Evolutionary conservation across 35 echinoderm and acorn worm species (phyloP).

Genomic region (Ophiothrix spiculata): DNA sequence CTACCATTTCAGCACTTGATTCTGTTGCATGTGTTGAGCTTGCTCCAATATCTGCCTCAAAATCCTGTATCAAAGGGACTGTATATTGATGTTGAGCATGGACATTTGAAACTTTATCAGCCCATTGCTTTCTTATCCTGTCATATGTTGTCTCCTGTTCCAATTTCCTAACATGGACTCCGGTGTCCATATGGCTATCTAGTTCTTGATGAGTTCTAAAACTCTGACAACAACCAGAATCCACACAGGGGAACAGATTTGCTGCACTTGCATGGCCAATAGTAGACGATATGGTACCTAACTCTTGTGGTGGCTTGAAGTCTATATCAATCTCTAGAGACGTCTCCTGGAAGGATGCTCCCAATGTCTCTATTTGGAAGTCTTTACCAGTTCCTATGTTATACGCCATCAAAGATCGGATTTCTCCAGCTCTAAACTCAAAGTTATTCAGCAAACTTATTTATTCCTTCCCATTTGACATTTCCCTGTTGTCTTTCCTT

Average conservation of each 20-base stretch:
- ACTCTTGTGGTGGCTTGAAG: too few species aligned
- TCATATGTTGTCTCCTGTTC: neutral
- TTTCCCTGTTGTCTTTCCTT: neutral
- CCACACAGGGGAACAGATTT: neutral
- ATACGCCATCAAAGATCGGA: neutral
- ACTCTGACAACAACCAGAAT: neutral
- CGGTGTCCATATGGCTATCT: neutral
- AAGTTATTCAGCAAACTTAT: neutral
- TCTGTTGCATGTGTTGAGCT: too few species aligned
- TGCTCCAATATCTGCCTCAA: too few species aligned
- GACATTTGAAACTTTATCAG: neutral
- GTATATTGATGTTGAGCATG: neutral
- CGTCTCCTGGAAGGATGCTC: too few species aligned
- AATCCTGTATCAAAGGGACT: neutral
- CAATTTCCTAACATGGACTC: neutral
- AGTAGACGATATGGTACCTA: too few species aligned
- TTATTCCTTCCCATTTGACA: neutral
- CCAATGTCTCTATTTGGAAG: too few species aligned
- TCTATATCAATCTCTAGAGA: too few species aligned
- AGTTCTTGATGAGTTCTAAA: neutral
- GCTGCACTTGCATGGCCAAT: neutral
- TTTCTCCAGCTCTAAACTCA: neutral
- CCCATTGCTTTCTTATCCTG: neutral
- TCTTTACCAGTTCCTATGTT: neutral
- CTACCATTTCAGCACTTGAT: too few species aligned